phyloP scores from a whole-genome alignment of 2,888 invertebrate genomes.

The Tinea trinotella region DNA sequence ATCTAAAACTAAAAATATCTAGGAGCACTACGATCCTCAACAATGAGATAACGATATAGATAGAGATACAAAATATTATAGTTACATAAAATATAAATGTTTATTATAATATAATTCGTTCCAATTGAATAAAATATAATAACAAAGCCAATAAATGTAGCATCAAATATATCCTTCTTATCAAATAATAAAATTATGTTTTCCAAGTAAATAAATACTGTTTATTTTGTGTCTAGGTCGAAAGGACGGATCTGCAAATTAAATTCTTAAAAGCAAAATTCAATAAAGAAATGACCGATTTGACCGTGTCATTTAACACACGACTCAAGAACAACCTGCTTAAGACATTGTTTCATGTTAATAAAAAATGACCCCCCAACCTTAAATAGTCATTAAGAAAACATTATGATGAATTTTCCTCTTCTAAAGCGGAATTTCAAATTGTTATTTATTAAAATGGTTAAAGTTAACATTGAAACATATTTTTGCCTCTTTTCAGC shows the following conservation, averaged over 20 bases:
- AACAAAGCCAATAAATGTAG: no score
- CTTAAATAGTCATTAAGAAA: constrained; percentile 7
- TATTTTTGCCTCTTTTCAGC: not conserved
- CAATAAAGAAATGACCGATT: constrained; percentile 43
- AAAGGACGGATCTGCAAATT: constrained; percentile 43
- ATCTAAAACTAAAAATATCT: no score
- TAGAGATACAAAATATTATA: no score
- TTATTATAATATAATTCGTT: no score
- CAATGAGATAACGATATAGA: no score
- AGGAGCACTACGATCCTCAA: no score
- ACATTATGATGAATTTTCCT: constrained; percentile 7
- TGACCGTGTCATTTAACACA: constrained; percentile 44
- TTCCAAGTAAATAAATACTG: constrained; percentile 26
- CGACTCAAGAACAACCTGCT: not conserved
- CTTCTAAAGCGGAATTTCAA: not conserved
- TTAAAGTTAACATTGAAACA: not conserved
- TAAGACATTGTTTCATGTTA: constrained; percentile 20
- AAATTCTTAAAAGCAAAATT: constrained; percentile 21
- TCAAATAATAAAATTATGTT: no score
- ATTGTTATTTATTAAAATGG: constrained; percentile 4
- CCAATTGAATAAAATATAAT: no score
- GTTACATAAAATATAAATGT: no score
- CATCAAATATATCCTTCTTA: no score
- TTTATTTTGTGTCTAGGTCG: constrained; percentile 38
- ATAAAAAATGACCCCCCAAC: constrained; percentile 34